A percentile compares a stretch with the other conserved stretches of the same genome.
These are phyloP conservation scores for Pogonocichla stellata DNA, from an alignment of 2,113 vertebrate species.

Conservation along the genomic window DNA sequence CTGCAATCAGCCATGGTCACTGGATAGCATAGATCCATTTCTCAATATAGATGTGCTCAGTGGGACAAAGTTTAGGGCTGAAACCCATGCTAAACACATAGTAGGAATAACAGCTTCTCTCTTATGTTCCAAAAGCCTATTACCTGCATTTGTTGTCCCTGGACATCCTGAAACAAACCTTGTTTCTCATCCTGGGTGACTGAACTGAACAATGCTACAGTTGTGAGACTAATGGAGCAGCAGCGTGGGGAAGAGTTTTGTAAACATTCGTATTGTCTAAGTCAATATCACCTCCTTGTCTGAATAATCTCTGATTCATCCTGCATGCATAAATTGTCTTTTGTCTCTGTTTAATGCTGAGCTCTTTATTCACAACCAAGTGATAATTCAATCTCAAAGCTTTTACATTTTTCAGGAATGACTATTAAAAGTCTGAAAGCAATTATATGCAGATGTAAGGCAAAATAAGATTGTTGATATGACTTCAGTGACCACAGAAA, in stretches of 20 bases:
- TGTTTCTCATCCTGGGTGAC: not conserved
- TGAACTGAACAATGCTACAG: fast-evolving
- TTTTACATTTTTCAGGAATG: not conserved
- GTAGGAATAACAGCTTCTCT: not conserved
- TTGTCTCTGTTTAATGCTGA: not conserved
- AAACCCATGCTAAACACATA: not conserved
- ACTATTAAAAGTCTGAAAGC: not conserved
- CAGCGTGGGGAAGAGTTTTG: not conserved
- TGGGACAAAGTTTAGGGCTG: not conserved
- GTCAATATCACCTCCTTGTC: not conserved
- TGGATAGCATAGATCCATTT: not conserved
- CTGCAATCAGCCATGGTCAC: not conserved
- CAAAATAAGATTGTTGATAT: not conserved
- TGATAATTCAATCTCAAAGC: not conserved
- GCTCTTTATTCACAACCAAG: not conserved
- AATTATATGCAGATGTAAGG: not conserved
- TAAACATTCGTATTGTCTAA: not conserved
- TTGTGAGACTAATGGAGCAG: not conserved
- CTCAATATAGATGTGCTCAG: not conserved
- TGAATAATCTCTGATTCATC: not conserved
- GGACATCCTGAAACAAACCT: not conserved
- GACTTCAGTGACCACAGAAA: not conserved
- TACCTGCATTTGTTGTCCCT: not conserved
- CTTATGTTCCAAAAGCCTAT: not conserved
- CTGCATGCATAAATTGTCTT: not conserved